Base-by-base conservation (phyloP, 1,140 invertebrate species). In the Lutraria rhynchaena region DNA sequence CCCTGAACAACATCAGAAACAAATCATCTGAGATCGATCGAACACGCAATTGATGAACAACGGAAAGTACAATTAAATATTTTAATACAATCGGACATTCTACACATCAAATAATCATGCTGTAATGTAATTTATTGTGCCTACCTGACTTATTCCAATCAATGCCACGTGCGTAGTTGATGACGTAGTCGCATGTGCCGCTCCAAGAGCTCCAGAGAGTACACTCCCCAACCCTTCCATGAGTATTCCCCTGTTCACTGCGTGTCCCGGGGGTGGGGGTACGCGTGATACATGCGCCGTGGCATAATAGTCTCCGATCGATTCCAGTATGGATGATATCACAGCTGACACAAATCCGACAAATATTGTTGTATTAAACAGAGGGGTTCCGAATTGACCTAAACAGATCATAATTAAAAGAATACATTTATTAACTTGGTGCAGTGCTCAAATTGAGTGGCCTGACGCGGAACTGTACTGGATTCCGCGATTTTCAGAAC, bases 221-320 rank as follows among this genome's bases (percentile, higher is more conserved):
- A 97, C 92, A 0, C 96, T 96, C 2, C 96, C 96, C 11, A 97
- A 82, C 0, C 96, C 97, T 92, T 98, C 96, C 0, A 96, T 95
- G 5, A 95, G 95, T 41, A 98, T 96, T 0, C 96, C 97, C 13
- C 97, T 94, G 83, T 92, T 93, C 24, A 93, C 87, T 13, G 93
- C 93, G 82, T 93, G 92, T n/a, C 85, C 82, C 4, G 93, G 92
- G 1, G 92, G 91, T 13, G 86, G 82, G 13, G 88, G 84, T 35
- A 90, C 88, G 27, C 88, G 78, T 49, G 89, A 91, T 13, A 91
- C 85, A 58, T 89, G 82, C 0, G 92, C 90, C 17, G 90, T 87
- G 7, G 92, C 92, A 71, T 91, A 91, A 80, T 93, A 93, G 83
- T 93, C 92, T 1, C 93, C 93, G 11, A 93, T 88, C 15, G 92